Evolutionary conservation across 2,113 vertebrate species (phyloP).

Genomic region (Gopherus evgoodei): DNA sequence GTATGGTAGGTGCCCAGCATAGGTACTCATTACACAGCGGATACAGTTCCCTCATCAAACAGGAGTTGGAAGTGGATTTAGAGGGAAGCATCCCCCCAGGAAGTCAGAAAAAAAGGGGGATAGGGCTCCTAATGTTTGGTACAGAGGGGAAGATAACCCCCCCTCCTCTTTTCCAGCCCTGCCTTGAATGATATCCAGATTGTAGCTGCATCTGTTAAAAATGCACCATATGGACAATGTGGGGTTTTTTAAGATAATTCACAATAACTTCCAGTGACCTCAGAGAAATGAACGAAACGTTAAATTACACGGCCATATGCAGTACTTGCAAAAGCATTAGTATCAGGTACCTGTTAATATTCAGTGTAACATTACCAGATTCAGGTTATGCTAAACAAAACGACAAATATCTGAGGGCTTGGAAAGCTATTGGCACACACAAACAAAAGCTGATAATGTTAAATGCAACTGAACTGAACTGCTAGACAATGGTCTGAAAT

Average conservation of each 20-base stretch:
- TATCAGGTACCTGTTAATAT: background rate
- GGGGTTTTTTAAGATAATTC: background rate
- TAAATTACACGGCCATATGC: background rate
- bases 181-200: background rate
- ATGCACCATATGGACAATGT: background rate
- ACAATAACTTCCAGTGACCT: background rate
- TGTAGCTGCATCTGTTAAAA: background rate
- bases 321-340: background rate
- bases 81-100: background rate
- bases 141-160: background rate
- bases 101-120: background rate
- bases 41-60: background rate
- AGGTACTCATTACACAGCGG: background rate
- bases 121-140: background rate
- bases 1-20: background rate
- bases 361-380: background rate
- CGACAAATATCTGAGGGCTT: background rate
- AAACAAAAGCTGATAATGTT: background rate
- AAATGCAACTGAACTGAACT: background rate
- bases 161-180: background rate
- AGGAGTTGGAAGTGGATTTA: background rate
- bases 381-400: background rate
- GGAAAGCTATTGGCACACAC: background rate
- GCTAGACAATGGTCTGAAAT: background rate
- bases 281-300: background rate